A percentile compares a stretch with the other conserved stretches of the same genome.
phyloP scores from a whole-genome alignment of 1,140 invertebrate species.

The Bombyx mori region DNA sequence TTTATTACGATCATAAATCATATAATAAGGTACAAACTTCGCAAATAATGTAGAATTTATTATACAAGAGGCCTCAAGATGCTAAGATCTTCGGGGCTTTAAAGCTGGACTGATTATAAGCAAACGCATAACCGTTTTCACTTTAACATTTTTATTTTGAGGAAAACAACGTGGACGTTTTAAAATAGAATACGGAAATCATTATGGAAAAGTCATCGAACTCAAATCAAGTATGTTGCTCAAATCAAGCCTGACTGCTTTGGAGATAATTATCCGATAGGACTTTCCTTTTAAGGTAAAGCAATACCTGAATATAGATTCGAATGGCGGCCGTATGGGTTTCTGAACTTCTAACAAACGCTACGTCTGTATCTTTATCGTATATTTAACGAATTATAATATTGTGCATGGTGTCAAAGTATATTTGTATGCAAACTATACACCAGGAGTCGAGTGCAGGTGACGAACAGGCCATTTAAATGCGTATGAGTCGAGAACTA shows the following conservation, averaged over 20 bases:
- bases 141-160: background rate
- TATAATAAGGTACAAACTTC: conserved; percentile 39
- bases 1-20: conserved; percentile 52
- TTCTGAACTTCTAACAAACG: conserved; percentile 13
- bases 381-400: conserved; percentile 32
- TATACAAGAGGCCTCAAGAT: conserved; percentile 11
- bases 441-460: conserved; percentile 34
- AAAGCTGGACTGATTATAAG: too few species aligned
- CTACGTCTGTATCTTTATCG: conserved; percentile 11
- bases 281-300: too few species aligned
- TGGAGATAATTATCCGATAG: too few species aligned
- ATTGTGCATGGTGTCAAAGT: conserved; percentile 15
- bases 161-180: too few species aligned
- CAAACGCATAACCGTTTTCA: too few species aligned
- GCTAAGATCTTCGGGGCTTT: too few species aligned
- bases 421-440: conserved; percentile 58
- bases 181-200: too few species aligned
- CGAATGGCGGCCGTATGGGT: conserved; percentile 6
- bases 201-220: too few species aligned
- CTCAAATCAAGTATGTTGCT: too few species aligned
- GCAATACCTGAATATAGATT: background rate
- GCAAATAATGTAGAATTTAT: conserved; percentile 30
- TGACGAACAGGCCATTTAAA: conserved; percentile 54
- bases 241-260: too few species aligned
- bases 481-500: conserved; percentile 32